phyloP scores from a whole-genome alignment of 1,140 invertebrate genomes.

The Drosophila ananassae region DNA sequence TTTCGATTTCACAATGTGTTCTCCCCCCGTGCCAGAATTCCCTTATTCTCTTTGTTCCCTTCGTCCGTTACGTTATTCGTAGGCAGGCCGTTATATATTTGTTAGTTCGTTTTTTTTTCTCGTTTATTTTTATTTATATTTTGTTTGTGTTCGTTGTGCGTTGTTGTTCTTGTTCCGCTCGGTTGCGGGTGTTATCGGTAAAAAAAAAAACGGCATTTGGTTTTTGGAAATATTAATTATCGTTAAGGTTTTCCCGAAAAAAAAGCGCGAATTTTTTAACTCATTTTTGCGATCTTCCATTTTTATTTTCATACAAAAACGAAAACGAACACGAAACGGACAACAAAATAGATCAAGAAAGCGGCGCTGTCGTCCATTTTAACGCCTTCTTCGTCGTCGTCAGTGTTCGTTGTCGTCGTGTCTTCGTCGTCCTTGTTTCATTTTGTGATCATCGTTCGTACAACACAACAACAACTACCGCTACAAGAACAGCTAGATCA shows the following conservation, averaged over 20 bases:
- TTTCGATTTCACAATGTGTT: not conserved
- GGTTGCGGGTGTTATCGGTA: not conserved
- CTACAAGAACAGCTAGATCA: constrained; percentile 29
- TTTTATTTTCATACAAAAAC: constrained; percentile 4
- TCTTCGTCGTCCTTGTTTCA: constrained; percentile 61
- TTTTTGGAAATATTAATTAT: not conserved
- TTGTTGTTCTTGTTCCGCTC: constrained; percentile 3
- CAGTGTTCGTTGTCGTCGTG: constrained; percentile 39
- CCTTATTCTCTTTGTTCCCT: constrained; percentile 18
- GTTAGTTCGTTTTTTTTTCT: not conserved
- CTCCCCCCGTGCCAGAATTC: not conserved
- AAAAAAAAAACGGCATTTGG: too few species aligned
- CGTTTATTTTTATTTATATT: not conserved
- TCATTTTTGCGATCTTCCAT: not conserved
- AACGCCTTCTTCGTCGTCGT: constrained; percentile 41
- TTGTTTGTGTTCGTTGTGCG: not conserved
- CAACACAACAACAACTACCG: constrained; percentile 22
- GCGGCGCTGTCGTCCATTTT: constrained; percentile 38
- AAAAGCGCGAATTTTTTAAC: not conserved
- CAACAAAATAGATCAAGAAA: not conserved
- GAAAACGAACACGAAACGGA: not conserved
- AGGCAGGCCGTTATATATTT: constrained; percentile 2
- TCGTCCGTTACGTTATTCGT: constrained; percentile 17
- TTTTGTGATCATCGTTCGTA: constrained; percentile 44
- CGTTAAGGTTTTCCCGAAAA: not conserved